These are phyloP conservation scores for Phalacrocorax pelagicus DNA, from an alignment of 2,113 vertebrate genomes.

Conservation along the genomic window DNA sequence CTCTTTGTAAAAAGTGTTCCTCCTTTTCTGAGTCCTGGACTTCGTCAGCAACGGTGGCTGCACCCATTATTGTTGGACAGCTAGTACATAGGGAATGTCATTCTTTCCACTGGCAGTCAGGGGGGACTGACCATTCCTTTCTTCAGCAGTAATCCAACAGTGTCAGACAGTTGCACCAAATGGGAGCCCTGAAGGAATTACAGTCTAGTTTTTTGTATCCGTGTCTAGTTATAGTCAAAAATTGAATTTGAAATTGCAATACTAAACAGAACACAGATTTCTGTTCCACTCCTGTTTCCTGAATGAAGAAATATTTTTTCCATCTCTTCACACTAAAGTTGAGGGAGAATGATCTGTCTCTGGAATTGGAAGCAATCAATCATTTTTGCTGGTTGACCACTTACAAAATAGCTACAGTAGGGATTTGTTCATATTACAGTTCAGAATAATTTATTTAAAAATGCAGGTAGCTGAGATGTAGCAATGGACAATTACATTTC, in stretches of 20 bases:
- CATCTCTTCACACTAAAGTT: not conserved
- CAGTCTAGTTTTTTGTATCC: not conserved
- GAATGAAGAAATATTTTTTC: not conserved
- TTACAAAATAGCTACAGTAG: not conserved
- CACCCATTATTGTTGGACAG: not conserved
- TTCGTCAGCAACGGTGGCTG: not conserved
- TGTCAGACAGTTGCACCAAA: not conserved
- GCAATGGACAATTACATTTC: not conserved
- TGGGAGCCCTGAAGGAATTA: not conserved
- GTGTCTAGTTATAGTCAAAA: not conserved
- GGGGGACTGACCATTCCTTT: constrained; percentile 1
- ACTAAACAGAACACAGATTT: not conserved
- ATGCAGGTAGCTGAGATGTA: not conserved
- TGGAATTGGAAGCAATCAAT: not conserved
- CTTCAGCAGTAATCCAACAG: not conserved
- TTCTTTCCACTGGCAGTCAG: constrained; percentile 26
- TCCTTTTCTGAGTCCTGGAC: not conserved
- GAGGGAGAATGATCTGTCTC: not conserved
- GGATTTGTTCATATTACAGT: not conserved
- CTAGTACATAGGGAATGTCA: not conserved
- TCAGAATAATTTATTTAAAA: not conserved
- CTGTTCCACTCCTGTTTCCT: not conserved
- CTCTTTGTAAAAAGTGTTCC: not conserved
- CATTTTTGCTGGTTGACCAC: not conserved
- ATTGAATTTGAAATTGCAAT: not conserved